phyloP scores from a whole-genome alignment of 2,888 invertebrate genomes.

The Dendrolimus pini region DNA sequence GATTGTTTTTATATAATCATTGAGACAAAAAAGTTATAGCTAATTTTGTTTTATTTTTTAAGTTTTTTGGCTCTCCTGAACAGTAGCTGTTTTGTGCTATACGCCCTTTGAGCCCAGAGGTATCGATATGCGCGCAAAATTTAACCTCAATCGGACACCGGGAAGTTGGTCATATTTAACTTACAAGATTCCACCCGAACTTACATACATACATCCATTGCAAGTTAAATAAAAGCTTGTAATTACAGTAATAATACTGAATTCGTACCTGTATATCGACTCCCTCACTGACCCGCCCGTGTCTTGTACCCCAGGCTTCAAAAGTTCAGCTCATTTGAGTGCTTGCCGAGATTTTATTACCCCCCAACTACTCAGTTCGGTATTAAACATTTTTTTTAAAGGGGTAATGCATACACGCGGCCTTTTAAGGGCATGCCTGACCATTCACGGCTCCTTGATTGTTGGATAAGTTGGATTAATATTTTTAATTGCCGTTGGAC shows the following conservation, averaged over 20 bases:
- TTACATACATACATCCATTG: too few species aligned
- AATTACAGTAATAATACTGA: slow-evolving; percentile 8
- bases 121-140: too few species aligned
- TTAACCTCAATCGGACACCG: too few species aligned
- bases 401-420: slow-evolving; percentile 57
- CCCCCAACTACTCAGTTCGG: slow-evolving; percentile 65
- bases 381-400: slow-evolving; percentile 57
- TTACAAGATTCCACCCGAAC: too few species aligned
- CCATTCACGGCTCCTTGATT: slow-evolving; percentile 65
- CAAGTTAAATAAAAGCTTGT: too few species aligned
- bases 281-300: slow-evolving; percentile 70
- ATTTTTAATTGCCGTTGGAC: slow-evolving; percentile 55
- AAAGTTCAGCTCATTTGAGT: slow-evolving; percentile 76
- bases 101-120: too few species aligned
- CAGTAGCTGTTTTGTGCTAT: too few species aligned
- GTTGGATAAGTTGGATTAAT: slow-evolving; percentile 47
- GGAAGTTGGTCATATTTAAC: too few species aligned
- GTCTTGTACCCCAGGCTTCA: slow-evolving; percentile 73
- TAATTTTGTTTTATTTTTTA: too few species aligned
- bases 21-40: too few species aligned
- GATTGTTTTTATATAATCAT: too few species aligned
- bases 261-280: slow-evolving; percentile 52
- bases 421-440: slow-evolving; percentile 59
- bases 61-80: too few species aligned
- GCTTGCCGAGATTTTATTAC: slow-evolving; percentile 74